These are phyloP conservation scores for Turdus rufiventris DNA, from an alignment of 2,113 vertebrate species.

Conservation along the genomic window DNA sequence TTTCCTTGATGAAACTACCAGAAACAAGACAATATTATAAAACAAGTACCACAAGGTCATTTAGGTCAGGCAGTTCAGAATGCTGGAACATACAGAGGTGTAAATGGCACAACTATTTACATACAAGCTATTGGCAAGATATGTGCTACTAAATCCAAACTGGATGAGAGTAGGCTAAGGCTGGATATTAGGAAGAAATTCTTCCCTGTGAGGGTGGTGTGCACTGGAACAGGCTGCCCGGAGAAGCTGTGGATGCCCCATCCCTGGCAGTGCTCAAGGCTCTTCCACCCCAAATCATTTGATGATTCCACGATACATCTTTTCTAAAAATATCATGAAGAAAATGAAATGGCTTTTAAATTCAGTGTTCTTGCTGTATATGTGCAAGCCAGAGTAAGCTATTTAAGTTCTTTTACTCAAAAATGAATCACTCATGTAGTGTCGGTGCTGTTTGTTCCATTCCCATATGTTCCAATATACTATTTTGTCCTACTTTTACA, in stretches of 20 bases:
- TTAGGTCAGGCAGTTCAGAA: neutral
- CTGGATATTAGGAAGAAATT: neutral
- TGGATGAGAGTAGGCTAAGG: neutral
- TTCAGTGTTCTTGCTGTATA: neutral
- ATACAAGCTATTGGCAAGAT: neutral
- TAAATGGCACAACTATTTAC: neutral
- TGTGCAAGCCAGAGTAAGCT: neutral
- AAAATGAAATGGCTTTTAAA: neutral
- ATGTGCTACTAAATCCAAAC: neutral
- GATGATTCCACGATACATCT: no score
- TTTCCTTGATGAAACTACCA: neutral
- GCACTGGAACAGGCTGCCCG: neutral
- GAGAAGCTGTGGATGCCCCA: neutral
- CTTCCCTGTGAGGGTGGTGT: neutral
- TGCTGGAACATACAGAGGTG: neutral
- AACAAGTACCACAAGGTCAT: neutral
- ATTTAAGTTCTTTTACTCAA: constrained; percentile 22
- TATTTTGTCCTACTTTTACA: constrained; percentile 56
- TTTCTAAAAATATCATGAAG: neutral
- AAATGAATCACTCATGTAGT: constrained; percentile 17
- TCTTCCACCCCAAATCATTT: neutral
- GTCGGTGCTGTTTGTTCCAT: neutral
- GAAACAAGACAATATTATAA: neutral
- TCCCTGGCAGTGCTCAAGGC: no score
- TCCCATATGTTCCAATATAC: constrained; percentile 36